Percentiles rank a stretch among this genome's conserved stretches.
Conservation (phyloP, 1,140 invertebrate genomes). For the Ceratitis capitata region DNA sequence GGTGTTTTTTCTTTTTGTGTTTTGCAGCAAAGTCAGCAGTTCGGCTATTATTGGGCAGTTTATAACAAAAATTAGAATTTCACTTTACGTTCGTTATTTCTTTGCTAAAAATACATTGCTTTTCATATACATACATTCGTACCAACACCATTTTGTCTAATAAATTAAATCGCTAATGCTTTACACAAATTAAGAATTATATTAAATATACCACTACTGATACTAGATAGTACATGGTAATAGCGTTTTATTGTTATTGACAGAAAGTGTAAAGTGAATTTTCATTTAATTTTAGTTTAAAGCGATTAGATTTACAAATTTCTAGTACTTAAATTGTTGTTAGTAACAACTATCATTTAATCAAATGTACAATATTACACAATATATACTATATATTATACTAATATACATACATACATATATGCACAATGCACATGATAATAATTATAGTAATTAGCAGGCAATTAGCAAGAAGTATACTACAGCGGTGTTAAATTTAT, state of each 20-base stretch:
- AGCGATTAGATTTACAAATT: not conserved
- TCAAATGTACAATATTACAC: not conserved
- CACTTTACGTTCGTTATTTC: too few species aligned
- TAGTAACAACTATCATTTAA: not conserved
- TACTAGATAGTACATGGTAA: too few species aligned
- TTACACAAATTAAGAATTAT: too few species aligned
- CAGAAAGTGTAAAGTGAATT: not conserved
- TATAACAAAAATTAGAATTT: too few species aligned
- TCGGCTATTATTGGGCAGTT: too few species aligned
- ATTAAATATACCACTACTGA: too few species aligned
- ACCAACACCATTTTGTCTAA: too few species aligned
- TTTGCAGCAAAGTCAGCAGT: too few species aligned
- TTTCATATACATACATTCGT: too few species aligned
- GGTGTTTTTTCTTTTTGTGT: too few species aligned
- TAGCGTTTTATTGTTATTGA: not conserved
- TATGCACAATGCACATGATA: not conserved
- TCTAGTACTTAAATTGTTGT: not conserved
- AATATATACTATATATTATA: not conserved
- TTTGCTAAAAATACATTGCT: too few species aligned
- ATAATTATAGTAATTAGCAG: not conserved
- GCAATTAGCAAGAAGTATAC: not conserved
- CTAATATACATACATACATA: not conserved
- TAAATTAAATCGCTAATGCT: too few species aligned
- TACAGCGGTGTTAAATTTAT: not conserved
- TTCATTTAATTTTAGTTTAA: not conserved